A percentile compares a stretch with the other conserved stretches of the same genome.
Conservation (phyloP, 2,888 invertebrate genomes). For the Empis stercorea region DNA sequence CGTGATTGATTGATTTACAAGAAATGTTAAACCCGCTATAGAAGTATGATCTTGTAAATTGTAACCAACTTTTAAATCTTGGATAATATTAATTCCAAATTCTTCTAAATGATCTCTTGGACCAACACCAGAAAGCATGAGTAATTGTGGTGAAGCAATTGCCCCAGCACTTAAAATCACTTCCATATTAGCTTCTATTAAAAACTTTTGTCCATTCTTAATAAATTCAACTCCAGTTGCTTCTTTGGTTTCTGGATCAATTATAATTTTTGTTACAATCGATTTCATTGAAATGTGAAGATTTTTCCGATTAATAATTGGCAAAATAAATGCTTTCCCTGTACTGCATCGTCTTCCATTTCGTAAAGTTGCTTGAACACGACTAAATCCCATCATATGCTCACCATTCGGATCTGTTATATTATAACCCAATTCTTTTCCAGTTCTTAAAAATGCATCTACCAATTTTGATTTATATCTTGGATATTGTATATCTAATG, state of each 20-base stretch:
- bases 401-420: constrained; percentile 60
- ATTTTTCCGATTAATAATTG: constrained; percentile 49
- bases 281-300: constrained; percentile 57
- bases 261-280: constrained; percentile 52
- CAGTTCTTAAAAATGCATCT: constrained; percentile 51
- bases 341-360: constrained; percentile 66
- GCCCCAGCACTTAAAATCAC: constrained; percentile 69
- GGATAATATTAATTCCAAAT: constrained; percentile 46
- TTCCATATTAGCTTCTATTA: constrained; percentile 52
- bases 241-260: constrained; percentile 46
- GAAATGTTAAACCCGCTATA: constrained; percentile 56
- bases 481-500: constrained; percentile 53
- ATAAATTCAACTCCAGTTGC: constrained; percentile 57
- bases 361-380: constrained; percentile 56
- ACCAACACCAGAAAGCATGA: constrained; percentile 76
- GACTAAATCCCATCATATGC: constrained; percentile 50
- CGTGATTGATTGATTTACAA: constrained; percentile 54
- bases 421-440: constrained; percentile 53
- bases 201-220: constrained; percentile 43
- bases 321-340: constrained; percentile 63
- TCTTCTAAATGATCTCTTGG: constrained; percentile 47
- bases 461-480: constrained; percentile 50
- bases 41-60: constrained; percentile 74
- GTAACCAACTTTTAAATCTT: constrained; percentile 62
- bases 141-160: constrained; percentile 71